Base-by-base conservation (phyloP, 2,797 vertebrate genomes). In the Natrix natrix region DNA sequence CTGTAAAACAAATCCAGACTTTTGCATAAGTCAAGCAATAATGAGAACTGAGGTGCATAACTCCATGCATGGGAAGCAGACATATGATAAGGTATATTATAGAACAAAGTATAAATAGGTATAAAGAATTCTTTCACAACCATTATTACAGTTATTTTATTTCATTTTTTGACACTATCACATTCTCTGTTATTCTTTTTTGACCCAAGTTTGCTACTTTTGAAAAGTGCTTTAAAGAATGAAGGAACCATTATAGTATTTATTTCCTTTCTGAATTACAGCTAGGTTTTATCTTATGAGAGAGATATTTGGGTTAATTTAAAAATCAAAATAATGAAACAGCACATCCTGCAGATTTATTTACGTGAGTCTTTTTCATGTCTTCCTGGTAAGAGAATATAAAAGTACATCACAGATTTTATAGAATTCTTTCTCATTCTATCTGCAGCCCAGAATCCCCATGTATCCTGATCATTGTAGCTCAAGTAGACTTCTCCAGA, bases 251-350 rank as follows among this genome's bases (percentile, higher is more conserved):
- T 20, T 91, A 63, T 92, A 92, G 90, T 95, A 93, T 96, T 95
- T 94, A 92, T 88, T 93, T 95, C 61, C 94, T 91, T 66, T 74
- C 90, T 93, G 90, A 93, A 91, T 94, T 43, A 92, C 48, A 91
- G 78, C 95, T 97, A 95, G 97, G 96, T 95, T 93, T 92, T 61
- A 17, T 92, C 91, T 92, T 95, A 94, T 92, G 88, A 93, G 88
- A 90, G 37, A 20, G 92, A 93, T 91, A 95, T 95, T 95, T 95
- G 95, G 94, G 94, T 96, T 94, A 96, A 93, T 60, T 94, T 94
- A 95, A 95, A 96, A 97, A 97, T 96, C 91, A 94, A 92, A 96
- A 95, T 91, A 95, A 91, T 89, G 92, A 96, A 92, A 92, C 83
- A 94, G 94, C 91, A 91, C 66, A 86, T 94, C 66, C 83, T 94